Evolutionary conservation across 1,140 invertebrate genomes (phyloP).

Genomic region (Oreohelix idahoensis): DNA sequence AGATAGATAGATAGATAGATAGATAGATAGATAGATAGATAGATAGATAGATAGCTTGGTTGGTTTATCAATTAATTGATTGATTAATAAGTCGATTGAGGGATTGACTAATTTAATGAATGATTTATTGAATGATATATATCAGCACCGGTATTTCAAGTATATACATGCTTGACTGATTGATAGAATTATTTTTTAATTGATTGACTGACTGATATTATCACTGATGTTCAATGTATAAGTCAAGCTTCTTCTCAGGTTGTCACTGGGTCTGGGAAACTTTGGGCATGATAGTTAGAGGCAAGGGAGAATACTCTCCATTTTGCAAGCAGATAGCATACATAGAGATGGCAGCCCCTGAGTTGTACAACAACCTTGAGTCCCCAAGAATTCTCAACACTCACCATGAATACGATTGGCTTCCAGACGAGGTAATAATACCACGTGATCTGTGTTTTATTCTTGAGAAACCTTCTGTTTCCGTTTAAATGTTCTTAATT

Average conservation of each 20-base stretch:
- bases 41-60: not conserved
- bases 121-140: no score
- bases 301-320: constrained; percentile 5
- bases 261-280: constrained; percentile 24
- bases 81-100: no score
- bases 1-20: not conserved
- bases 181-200: no score
- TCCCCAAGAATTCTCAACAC: constrained; percentile 19
- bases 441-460: no score
- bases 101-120: no score
- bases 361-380: not conserved
- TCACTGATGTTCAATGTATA: no score
- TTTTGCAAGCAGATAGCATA: not conserved
- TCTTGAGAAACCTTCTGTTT: no score
- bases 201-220: no score
- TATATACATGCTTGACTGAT: no score
- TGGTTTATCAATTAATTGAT: no score
- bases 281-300: not conserved
- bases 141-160: no score
- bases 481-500: no score
- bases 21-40: not conserved
- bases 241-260: constrained; percentile 3
- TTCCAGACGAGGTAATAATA: constrained; percentile 11
- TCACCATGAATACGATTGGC: not conserved
- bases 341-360: constrained; percentile 5